Evolutionary conservation across 2,888 invertebrate genomes (phyloP), one percentile per base, ranked within the genome.

Genomic region (Junonia oenone): DNA sequence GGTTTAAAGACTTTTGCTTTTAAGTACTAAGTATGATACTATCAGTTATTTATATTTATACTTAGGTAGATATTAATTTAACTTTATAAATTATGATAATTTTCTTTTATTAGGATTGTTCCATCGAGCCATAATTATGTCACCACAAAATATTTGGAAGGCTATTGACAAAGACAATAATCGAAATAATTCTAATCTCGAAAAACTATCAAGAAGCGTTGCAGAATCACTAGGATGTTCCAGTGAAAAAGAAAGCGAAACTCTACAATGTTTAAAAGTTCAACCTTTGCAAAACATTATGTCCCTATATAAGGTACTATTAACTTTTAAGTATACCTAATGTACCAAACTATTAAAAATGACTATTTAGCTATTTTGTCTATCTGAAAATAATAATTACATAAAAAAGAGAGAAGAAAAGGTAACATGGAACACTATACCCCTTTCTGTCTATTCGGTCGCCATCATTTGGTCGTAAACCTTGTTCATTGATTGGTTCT

Each of bases 41-140:
- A n/a, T n/a, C n/a, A n/a, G n/a, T n/a, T n/a, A n/a, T 37, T 15
- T 15, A 6, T 37, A 37, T 2, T 15, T 15, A 37, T 9, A 1
- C 54, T 40, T 29, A 37, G n/a, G 17, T 35, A 17, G 15, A 43
- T 31, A 11, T 31, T 15, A n/a, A 2, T n/a, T 15, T 52, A 6
- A 13, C 11, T 9, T 8, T 51, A 6, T 33, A 29, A n/a, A n/a
- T 9, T 48, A 31, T n/a, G n/a, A n/a, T n/a, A n/a, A n/a, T n/a
- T n/a, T n/a, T n/a, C n/a, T n/a, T n/a, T 17, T 51, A 3, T 45
- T 75, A 91, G 92, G 92, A 52, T 78, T 94, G 56, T 94, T 95
- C 72, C 92, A 93, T 66, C 90, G 93, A 71, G 92, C 92, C 9
- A 92, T 95, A 58, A 76, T 95, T 17, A 95, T 95, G 93, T 95